Evolutionary conservation across 2,113 vertebrate genomes (phyloP).

Genomic region (Apodemus speciosus): DNA sequence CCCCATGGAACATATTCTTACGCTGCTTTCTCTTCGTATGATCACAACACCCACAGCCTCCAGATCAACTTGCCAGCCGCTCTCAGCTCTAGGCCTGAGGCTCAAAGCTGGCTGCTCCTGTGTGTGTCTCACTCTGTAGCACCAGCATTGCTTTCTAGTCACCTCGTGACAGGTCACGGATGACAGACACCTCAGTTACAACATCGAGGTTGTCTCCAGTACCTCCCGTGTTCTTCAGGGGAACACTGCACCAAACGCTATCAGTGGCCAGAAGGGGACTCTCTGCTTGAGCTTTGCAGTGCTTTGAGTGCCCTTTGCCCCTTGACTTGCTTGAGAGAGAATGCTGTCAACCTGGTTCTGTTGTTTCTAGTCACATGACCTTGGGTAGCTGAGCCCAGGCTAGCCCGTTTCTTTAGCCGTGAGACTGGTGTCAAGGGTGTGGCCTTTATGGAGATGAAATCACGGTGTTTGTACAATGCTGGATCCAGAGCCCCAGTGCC

Average conservation of each 20-base stretch:
- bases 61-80: neutral
- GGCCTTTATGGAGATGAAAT: neutral
- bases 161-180: neutral
- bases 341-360: neutral
- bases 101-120: no score
- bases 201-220: neutral
- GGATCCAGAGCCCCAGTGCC: neutral
- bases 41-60: no score
- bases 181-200: neutral
- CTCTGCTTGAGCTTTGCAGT: neutral
- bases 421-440: rapidly evolving
- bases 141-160: neutral
- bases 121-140: neutral
- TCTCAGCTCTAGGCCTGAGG: neutral
- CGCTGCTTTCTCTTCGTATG: no score
- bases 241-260: rapidly evolving
- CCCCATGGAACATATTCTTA: no score
- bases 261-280: neutral
- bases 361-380: neutral
- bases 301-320: neutral
- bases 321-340: neutral
- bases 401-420: neutral
- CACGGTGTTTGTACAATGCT: rapidly evolving
- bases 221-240: neutral
- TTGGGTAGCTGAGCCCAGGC: neutral